phyloP scores from a whole-genome alignment of 2,797 vertebrate genomes.

The Yasuhikotakia modesta region DNA sequence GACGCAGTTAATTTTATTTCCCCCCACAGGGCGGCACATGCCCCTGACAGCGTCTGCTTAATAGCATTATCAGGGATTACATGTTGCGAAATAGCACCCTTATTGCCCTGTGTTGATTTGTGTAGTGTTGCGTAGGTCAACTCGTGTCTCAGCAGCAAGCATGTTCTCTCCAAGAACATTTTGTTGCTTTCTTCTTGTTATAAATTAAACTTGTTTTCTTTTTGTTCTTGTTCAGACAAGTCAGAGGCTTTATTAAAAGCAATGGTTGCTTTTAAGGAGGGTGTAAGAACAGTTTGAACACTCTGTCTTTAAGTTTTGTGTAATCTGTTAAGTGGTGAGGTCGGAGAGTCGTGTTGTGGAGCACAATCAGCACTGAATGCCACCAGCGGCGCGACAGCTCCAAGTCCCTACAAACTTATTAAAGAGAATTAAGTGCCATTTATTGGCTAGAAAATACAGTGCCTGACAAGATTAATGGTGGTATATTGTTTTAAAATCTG shows the following conservation, averaged over 20 bases:
- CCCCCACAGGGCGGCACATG: conserved; percentile 14
- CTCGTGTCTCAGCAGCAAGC: not conserved
- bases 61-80: conserved; percentile 72
- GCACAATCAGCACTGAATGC: too few species aligned
- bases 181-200: not conserved
- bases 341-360: too few species aligned
- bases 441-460: too few species aligned
- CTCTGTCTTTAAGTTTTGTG: not conserved
- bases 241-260: not conserved
- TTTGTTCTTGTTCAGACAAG: not conserved
- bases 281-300: not conserved
- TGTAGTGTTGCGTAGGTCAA: conserved; percentile 34
- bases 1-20: conserved; percentile 51
- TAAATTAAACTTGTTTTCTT: not conserved
- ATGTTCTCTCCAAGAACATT: not conserved
- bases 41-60: conserved; percentile 49
- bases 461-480: too few species aligned
- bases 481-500: too few species aligned
- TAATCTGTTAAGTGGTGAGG: too few species aligned
- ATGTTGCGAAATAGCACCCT: conserved; percentile 62
- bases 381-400: too few species aligned
- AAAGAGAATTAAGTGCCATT: too few species aligned
- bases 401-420: too few species aligned
- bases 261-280: not conserved
- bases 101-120: conserved; percentile 60